A percentile compares a stretch with the other conserved stretches of the same genome.
These are phyloP conservation scores for Didymodactylos carnosus DNA, from an alignment of 2,888 invertebrate genomes.

Conservation along the genomic window DNA sequence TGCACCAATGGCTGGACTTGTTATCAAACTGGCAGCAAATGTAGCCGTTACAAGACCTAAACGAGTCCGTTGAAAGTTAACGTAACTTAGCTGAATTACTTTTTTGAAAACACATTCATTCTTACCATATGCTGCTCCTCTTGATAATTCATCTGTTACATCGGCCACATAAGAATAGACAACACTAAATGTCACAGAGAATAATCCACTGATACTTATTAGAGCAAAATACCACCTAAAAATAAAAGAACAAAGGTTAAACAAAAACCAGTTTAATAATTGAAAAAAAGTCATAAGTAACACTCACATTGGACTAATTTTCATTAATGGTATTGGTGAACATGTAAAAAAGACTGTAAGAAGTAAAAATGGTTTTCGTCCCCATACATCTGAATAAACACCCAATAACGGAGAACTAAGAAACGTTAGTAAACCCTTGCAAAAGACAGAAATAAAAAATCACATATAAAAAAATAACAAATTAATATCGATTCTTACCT, in stretches of 20 bases:
- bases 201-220: constrained; percentile 93
- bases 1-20: constrained; percentile 82
- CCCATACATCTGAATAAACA: constrained; percentile 91
- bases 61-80: not conserved
- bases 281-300: too few species aligned
- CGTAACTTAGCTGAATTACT: not conserved
- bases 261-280: too few species aligned
- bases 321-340: constrained; percentile 93
- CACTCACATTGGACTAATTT: constrained; percentile 72
- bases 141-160: constrained; percentile 84
- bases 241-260: too few species aligned
- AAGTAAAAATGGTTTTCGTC: constrained; percentile 84
- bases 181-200: constrained; percentile 95
- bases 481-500: constrained; percentile 38
- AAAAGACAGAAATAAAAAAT: not conserved
- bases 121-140: constrained; percentile 80
- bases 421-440: constrained; percentile 69
- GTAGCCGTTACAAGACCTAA: constrained; percentile 59
- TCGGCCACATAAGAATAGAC: constrained; percentile 99
- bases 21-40: constrained; percentile 94
- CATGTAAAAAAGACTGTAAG: constrained; percentile 97
- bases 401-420: constrained; percentile 88
- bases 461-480: constrained; percentile 15
- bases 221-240: constrained; percentile 78
- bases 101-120: constrained; percentile 38